Percentiles rank a stretch among this genome's conserved stretches.
Conservation (phyloP, 2,888 invertebrate genomes). For the Allygus modestus region DNA sequence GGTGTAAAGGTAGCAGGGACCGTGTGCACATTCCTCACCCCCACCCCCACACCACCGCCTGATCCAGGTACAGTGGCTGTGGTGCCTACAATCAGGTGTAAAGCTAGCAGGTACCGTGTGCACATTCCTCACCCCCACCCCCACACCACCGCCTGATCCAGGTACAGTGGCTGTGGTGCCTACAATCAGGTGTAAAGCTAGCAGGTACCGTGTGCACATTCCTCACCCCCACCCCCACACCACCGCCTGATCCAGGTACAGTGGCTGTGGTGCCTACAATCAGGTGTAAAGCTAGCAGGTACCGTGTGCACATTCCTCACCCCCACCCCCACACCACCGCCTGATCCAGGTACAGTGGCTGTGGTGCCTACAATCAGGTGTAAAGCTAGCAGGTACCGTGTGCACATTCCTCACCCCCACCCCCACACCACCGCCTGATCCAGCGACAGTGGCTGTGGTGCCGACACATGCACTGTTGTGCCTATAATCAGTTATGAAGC, state of each 20-base stretch:
- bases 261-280: conserved; percentile 3
- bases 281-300: conserved; percentile 35
- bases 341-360: background rate
- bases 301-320: background rate
- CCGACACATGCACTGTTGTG: no score
- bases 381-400: background rate
- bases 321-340: background rate
- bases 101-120: background rate
- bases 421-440: no score
- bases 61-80: background rate
- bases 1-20: conserved; percentile 8
- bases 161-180: no score
- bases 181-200: no score
- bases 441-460: background rate
- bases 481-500: conserved; percentile 44
- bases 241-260: no score
- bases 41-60: background rate
- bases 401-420: conserved; percentile 6
- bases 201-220: background rate
- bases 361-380: background rate
- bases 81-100: conserved; percentile 50
- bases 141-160: background rate
- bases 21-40: background rate
- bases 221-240: background rate
- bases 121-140: conserved; percentile 17